Percentiles rank a stretch among this genome's conserved stretches.
Evolutionary conservation across 2,888 invertebrate species (phyloP).

Genomic region (Bursaphelenchus okinawaensis): DNA sequence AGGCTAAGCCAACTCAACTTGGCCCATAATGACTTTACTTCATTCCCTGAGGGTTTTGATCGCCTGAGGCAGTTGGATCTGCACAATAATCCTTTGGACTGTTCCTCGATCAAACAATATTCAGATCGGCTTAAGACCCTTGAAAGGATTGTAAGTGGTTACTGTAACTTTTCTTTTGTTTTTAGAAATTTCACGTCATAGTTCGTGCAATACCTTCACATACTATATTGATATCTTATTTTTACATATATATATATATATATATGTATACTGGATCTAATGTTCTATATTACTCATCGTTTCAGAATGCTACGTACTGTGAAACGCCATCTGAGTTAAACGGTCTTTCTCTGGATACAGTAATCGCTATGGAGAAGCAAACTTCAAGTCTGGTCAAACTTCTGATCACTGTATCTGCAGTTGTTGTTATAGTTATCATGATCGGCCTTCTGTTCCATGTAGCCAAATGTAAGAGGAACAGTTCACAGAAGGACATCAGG

Average conservation of each 20-base stretch:
- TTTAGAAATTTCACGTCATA: no score
- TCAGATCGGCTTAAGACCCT: neutral
- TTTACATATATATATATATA: no score
- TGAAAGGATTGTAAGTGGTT: neutral
- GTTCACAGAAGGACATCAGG: neutral
- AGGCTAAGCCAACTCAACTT: neutral
- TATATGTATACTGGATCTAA: no score
- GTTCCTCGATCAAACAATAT: neutral
- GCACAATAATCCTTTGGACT: neutral
- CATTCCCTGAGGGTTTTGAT: neutral
- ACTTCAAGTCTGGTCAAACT: neutral
- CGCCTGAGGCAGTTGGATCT: neutral
- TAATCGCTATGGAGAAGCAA: neutral
- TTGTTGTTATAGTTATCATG: neutral
- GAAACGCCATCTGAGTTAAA: neutral
- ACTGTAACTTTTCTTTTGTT: no score
- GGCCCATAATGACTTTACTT: neutral
- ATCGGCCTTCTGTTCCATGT: neutral
- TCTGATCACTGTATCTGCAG: neutral
- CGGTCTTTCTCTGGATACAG: neutral
- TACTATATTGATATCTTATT: no score
- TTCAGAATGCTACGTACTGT: slow-evolving; percentile 6
- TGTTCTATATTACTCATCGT: neutral
- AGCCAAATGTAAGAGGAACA: neutral
- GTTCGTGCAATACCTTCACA: no score